Conservation (phyloP, 2,797 vertebrate species). For the Novumbra hubbsi region DNA sequence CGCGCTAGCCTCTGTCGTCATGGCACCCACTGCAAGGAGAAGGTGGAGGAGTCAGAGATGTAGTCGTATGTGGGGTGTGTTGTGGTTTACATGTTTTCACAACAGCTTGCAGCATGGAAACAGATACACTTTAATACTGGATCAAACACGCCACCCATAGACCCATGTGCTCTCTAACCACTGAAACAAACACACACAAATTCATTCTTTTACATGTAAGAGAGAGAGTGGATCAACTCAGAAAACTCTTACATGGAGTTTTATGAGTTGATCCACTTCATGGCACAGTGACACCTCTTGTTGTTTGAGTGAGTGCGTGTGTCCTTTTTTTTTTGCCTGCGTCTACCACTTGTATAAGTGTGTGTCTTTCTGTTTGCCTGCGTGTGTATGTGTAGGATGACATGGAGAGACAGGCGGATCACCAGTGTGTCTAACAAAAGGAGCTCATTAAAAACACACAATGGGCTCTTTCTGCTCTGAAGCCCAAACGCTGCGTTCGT, state of each 20-base stretch:
- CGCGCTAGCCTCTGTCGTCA: constrained; percentile 77
- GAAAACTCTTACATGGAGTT: background rate
- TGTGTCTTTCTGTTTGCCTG: background rate
- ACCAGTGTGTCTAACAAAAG: constrained; percentile 43
- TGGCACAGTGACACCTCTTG: constrained; percentile 58
- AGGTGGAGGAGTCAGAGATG: constrained; percentile 46
- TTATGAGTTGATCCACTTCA: constrained; percentile 15
- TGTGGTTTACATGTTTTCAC: constrained; percentile 52
- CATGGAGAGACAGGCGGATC: constrained; percentile 22
- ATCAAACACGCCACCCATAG: background rate
- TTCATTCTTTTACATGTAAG: constrained; percentile 21
- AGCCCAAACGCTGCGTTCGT: constrained; percentile 46
- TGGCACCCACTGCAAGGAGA: constrained; percentile 70
- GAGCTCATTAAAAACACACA: constrained; percentile 73
- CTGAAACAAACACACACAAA: background rate
- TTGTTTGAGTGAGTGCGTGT: constrained; percentile 1
- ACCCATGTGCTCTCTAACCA: background rate
- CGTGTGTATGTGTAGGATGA: constrained; percentile 37
- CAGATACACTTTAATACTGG: background rate
- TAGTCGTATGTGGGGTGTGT: background rate
- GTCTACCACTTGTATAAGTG: constrained; percentile 27
- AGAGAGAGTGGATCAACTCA: too few relatives aligned
- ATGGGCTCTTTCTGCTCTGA: constrained; percentile 64
- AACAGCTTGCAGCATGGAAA: background rate
- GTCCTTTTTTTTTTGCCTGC: background rate